Evolutionary conservation across 1,140 invertebrate species (phyloP), one percentile per base, ranked within the genome.

Genomic region (Ylistrum balloti): DNA sequence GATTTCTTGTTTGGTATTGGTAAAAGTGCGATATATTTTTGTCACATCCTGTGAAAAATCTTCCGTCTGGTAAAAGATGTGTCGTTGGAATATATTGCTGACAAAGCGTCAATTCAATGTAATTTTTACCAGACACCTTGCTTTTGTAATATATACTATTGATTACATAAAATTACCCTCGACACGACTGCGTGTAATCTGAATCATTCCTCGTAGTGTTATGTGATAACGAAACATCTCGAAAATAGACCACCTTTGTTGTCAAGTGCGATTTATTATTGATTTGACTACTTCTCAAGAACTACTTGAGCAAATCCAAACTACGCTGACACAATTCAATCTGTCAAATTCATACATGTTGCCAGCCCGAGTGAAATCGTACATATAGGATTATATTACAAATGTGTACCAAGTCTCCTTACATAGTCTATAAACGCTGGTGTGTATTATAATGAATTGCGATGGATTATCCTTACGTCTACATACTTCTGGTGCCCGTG

Each of bases 261-360:
- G 56, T 74, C 56, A 74, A 74, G 56, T 3, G 56, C 28, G 13
- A 74, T 28, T 74, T 28, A 9, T 17, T 5, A 17, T n/a, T 17
- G 22, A 48, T 74, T 9, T 74, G 22, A 74, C 56, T 74, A 74
- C 56, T 74, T 74, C 56, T 74, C 56, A 74, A 74, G 56, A 74
- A 74, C 56, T 11, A 74, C 56, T 74, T 74, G 22, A 74, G 9
- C 9, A 1, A 74, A 74, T 74, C 56, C 22, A 28, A 74, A 74
- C 9, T n/a, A 3, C 11, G 5, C 56, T 11, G 1, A 28, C 28
- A 74, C 56, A 74, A 74, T 28, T 7, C 22, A 74, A 74, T 17
- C 22, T 74, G 56, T 28, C 22, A n/a, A 74, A 74, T 28, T 74
- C 56, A 28, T 5, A 74, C n/a, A 17, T 28, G 56, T 74, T 74